phyloP scores from a whole-genome alignment of 1,140 invertebrate species.

The Zophobas morio region DNA sequence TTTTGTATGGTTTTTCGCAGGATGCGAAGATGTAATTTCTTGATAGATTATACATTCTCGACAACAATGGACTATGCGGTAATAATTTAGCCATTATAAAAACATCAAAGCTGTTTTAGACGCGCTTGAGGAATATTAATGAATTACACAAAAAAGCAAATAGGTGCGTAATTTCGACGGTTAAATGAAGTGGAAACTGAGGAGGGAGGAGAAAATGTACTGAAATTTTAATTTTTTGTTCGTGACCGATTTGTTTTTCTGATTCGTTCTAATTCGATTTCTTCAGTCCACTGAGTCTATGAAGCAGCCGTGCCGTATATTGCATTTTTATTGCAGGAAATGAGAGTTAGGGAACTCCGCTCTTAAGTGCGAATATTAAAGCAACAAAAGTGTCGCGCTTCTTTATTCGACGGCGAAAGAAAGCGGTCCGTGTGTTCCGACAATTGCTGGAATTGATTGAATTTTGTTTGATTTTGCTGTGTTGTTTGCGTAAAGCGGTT shows the following conservation, averaged over 20 bases:
- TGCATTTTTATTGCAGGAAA: background rate
- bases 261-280: background rate
- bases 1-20: slow-evolving; percentile 3
- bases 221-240: slow-evolving; percentile 6
- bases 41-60: slow-evolving; percentile 31
- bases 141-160: slow-evolving; percentile 6
- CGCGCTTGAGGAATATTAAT: slow-evolving; percentile 30
- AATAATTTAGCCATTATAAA: slow-evolving; percentile 36
- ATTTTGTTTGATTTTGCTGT: background rate
- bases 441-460: background rate
- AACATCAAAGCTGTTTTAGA: slow-evolving; percentile 11
- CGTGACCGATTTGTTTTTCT: background rate
- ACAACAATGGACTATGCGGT: slow-evolving; percentile 18
- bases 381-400: too few relatives aligned
- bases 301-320: background rate
- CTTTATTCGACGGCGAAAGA: too few relatives aligned
- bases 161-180: slow-evolving; percentile 13
- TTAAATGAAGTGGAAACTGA: slow-evolving; percentile 15
- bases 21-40: slow-evolving; percentile 26
- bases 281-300: background rate
- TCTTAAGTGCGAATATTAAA: too few relatives aligned
- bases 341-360: background rate
- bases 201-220: background rate
- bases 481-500: slow-evolving; percentile 25
- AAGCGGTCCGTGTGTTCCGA: too few relatives aligned